Evolutionary conservation across 2,888 invertebrate genomes (phyloP).

Genomic region (Baccha elongata): DNA sequence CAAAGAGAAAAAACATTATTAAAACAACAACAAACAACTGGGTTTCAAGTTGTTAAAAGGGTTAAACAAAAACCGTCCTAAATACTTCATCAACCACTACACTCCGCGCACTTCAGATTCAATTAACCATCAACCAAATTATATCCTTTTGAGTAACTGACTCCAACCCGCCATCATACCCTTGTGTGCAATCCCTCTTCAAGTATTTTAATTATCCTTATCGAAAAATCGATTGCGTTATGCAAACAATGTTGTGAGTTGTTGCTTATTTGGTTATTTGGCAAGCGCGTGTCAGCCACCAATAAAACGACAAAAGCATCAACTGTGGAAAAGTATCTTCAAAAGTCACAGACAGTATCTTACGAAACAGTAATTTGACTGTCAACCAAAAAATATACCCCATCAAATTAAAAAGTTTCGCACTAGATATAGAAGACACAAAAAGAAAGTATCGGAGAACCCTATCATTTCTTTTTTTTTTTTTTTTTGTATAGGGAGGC

Average conservation of each 20-base stretch:
- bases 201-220: constrained; percentile 69
- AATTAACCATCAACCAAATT: constrained; percentile 14
- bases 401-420: constrained; percentile 70
- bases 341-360: constrained; percentile 50
- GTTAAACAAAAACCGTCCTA: not conserved
- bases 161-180: not conserved
- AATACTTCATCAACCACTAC: not conserved
- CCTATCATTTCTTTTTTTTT: constrained; percentile 12
- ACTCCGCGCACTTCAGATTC: not conserved
- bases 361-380: constrained; percentile 61
- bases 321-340: constrained; percentile 36
- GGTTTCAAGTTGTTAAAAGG: not conserved
- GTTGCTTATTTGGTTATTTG: constrained; percentile 59
- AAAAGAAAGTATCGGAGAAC: constrained; percentile 1
- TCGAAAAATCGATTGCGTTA: constrained; percentile 67
- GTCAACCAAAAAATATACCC: constrained; percentile 57
- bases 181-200: not conserved
- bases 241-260: constrained; percentile 51
- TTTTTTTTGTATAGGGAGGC: not conserved
- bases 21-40: not conserved
- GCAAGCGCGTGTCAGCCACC: constrained; percentile 18
- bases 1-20: not conserved
- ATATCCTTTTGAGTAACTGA: constrained; percentile 14
- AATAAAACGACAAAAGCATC: constrained; percentile 14
- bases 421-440: not conserved